Evolutionary conservation across 2,113 vertebrate species (phyloP), one percentile per base, ranked within the genome.

Genomic region (Genyomyrus donnyi): DNA sequence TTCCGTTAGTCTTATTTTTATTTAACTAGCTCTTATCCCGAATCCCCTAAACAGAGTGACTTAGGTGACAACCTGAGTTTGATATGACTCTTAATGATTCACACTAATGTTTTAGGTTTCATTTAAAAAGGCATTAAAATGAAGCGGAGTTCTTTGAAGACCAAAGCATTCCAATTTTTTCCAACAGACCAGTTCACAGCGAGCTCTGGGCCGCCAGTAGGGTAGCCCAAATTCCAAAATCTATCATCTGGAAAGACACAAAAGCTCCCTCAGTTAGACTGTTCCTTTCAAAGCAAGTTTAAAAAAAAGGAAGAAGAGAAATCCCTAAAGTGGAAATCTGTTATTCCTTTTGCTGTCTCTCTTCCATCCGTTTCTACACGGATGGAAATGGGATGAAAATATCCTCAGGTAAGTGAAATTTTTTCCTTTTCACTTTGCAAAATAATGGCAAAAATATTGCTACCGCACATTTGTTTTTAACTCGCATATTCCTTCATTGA

Each of bases 161-260:
- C 97, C 97, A 99, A 98, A 98, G 98, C 97, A 96, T 96, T 96
- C 96, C 95, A 96, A 97, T 97, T 98, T 97, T 98, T 97, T 98
- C 97, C 97, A 98, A 97, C 97, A 99, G 97, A 98, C 97, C 97
- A 98, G 97, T 98, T 99, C 98, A 98, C 98, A 99, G 97, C 97
- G 95, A 98, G 98, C 97, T 96, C 95, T 96, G 97, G 96, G 96
- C 97, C 97, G 97, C 96, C 97, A 97, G 97, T 98, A 97, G 98
- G 97, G 97, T 96, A 96, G 97, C 97, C 97, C 97, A 97, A 97
- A 98, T 98, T 98, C 97, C 97, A 97, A 99, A 99, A 99, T 98
- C 97, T 98, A 98, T 99, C 98, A 99, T 99, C 98, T 98, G 98
- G 98, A 98, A 99, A 99, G 97, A 98, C 97, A 98, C 98, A 99